Evolutionary conservation across 1,140 invertebrate species (phyloP).

Genomic region (Cydia amplana): DNA sequence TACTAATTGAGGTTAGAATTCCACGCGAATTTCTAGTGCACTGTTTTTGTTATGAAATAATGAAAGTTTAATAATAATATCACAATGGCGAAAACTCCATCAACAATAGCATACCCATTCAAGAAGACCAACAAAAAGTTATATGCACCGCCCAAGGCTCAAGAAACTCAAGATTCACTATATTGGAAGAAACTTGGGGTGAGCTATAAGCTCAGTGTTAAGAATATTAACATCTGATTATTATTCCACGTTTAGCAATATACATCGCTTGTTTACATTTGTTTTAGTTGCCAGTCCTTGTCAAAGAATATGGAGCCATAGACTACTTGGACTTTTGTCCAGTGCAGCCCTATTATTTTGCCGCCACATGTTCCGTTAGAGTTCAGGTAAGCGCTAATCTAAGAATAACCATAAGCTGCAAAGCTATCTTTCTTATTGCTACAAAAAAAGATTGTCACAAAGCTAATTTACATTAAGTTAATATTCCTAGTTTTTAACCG

Average conservation of each 20-base stretch:
- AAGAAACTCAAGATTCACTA: conserved; percentile 86
- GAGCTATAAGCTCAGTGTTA: conserved; percentile 62
- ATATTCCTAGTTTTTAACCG: neutral
- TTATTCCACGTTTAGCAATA: conserved; percentile 28
- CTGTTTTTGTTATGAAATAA: conserved; percentile 32
- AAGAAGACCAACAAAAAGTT: conserved; percentile 87
- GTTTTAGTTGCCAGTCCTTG: conserved; percentile 89
- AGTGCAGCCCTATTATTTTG: conserved; percentile 92
- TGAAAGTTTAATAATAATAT: conserved; percentile 30
- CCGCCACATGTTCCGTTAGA: conserved; percentile 93
- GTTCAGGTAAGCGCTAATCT: conserved; percentile 82
- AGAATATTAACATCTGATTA: conserved; percentile 6
- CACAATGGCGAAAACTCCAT: conserved; percentile 59
- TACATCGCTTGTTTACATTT: conserved; percentile 25
- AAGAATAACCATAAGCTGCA: too few species aligned
- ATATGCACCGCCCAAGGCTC: conserved; percentile 84
- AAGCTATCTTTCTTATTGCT: neutral
- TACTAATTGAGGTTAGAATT: conserved; percentile 21
- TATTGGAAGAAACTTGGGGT: conserved; percentile 94
- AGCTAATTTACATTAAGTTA: neutral
- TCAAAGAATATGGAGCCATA: conserved; percentile 95
- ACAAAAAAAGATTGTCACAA: neutral
- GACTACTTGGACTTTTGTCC: conserved; percentile 95
- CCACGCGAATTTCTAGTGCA: neutral
- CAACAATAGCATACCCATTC: conserved; percentile 74